Conservation (phyloP, 2,797 vertebrate genomes). For the Uromys caudimaculatus region DNA sequence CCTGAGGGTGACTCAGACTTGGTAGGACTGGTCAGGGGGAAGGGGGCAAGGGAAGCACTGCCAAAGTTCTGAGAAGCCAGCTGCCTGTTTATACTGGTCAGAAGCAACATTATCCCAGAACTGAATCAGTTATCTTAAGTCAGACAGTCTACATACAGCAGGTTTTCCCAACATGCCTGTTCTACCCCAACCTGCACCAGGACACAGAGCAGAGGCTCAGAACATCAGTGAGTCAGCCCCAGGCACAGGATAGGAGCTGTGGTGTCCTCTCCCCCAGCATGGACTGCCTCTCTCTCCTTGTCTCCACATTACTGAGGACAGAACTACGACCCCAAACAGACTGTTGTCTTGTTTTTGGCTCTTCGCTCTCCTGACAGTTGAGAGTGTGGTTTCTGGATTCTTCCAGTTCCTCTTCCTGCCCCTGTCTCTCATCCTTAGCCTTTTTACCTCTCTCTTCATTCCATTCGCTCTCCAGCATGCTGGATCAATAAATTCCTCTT, state of each 20-base stretch:
- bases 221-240: not conserved
- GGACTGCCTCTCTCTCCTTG: not conserved
- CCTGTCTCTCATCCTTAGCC: not conserved
- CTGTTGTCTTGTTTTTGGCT: not conserved
- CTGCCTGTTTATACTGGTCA: not conserved
- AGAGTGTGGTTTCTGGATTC: not conserved
- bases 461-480: not conserved
- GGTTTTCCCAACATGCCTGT: not conserved
- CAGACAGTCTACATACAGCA: not conserved
- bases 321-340: not conserved
- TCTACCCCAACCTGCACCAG: not conserved
- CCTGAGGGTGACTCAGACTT: not conserved
- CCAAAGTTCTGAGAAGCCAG: not conserved
- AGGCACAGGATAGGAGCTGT: not conserved
- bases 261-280: not conserved
- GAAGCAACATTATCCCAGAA: not conserved
- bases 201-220: not conserved
- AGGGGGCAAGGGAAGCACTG: not conserved
- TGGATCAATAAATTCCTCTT: too few species aligned
- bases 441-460: not conserved
- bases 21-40: not conserved
- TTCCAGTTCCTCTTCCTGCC: not conserved
- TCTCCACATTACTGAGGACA: not conserved
- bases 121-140: not conserved
- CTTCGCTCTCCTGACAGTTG: not conserved